A percentile compares a stretch with the other conserved stretches of the same genome.
phyloP scores from a whole-genome alignment of 2,113 vertebrate species.

The Cynoglossus semilaevis region DNA sequence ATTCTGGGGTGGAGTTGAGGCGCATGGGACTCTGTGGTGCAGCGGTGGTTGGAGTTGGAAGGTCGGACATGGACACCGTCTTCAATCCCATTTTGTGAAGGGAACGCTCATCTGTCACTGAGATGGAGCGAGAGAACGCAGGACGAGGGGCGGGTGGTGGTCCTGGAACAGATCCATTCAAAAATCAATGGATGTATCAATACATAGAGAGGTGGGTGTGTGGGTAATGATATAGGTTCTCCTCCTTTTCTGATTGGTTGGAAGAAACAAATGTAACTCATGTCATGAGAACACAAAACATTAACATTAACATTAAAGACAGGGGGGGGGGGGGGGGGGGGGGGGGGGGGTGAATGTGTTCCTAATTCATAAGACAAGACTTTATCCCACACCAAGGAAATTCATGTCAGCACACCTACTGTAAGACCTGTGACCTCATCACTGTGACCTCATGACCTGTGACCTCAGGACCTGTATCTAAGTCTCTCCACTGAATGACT shows the following conservation, averaged over 20 bases:
- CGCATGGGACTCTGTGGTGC: constrained; percentile 40
- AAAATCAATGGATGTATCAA: too few relatives aligned
- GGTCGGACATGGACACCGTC: constrained; percentile 47
- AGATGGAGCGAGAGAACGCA: constrained; percentile 71
- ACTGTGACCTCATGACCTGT: too few relatives aligned
- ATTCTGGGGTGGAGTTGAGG: constrained; percentile 70
- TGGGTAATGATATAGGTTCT: too few relatives aligned
- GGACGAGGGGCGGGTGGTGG: constrained; percentile 42
- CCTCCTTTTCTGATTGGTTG: constrained; percentile 4
- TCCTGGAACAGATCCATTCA: constrained; percentile 29
- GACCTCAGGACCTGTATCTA: too few relatives aligned
- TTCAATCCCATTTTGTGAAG: constrained; percentile 75
- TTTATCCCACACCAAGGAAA: too few relatives aligned
- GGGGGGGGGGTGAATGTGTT: constrained; percentile 28
- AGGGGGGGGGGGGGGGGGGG: constrained; percentile 10
- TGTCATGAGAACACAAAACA: constrained; percentile 6
- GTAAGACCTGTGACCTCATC: too few relatives aligned
- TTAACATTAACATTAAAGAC: neutral
- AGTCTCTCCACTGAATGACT: constrained; percentile 46
- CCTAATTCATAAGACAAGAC: constrained; percentile 27
- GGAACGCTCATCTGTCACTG: constrained; percentile 73
- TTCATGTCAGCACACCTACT: too few relatives aligned
- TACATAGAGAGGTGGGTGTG: too few relatives aligned
- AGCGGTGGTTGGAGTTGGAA: constrained; percentile 18
- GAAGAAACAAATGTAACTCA: constrained; percentile 10